Evolutionary conservation across 2,888 invertebrate species (phyloP).

Genomic region (Tenthredo mesomela): DNA sequence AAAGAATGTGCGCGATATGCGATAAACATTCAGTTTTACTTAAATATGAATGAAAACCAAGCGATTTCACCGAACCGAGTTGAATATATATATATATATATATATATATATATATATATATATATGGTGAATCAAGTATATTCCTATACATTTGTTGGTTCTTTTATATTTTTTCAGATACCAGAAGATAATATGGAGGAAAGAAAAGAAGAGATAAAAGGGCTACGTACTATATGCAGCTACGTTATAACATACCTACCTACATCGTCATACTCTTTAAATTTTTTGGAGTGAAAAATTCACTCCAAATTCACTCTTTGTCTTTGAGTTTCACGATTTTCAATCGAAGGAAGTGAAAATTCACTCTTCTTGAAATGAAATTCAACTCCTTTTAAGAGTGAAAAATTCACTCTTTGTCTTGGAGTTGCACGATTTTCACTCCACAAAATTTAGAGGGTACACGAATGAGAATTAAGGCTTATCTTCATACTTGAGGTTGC

Average conservation of each 20-base stretch:
- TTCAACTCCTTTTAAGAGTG: no score
- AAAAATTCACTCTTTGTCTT: no score
- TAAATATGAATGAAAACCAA: neutral
- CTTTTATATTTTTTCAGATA: neutral
- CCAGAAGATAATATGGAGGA: neutral
- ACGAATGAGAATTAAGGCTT: neutral
- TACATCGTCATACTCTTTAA: neutral
- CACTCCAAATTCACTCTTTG: no score
- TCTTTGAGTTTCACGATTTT: no score
- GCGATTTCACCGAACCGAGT: neutral
- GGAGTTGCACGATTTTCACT: no score
- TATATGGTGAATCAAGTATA: neutral
- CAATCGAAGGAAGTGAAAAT: no score
- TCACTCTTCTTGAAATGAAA: no score
- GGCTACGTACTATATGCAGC: neutral
- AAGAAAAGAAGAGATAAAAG: neutral
- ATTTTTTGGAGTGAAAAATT: no score
- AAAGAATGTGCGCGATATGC: neutral
- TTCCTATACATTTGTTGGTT: neutral
- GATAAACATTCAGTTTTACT: neutral
- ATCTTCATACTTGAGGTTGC: neutral
- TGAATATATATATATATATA: neutral
- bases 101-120: neutral
- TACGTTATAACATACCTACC: no score
- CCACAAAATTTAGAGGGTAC: no score